Base-by-base conservation (phyloP, 2,113 vertebrate genomes). In the Agapornis roseicollis region DNA sequence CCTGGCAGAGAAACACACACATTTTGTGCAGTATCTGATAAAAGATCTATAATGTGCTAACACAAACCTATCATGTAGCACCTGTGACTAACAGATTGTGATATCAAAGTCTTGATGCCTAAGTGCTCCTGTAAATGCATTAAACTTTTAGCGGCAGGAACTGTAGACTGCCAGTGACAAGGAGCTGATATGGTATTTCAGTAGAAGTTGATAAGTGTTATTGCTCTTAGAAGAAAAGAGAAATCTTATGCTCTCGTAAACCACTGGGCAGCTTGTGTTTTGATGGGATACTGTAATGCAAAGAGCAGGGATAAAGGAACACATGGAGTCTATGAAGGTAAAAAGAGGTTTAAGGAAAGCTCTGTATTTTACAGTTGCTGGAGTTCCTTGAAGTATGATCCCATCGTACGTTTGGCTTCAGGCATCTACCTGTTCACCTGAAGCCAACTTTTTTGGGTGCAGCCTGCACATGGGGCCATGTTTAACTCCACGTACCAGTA, bases 1-100 rank as follows among this genome's bases (percentile, higher is more conserved):
- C 91, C 95, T 96, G 95, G 96, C 95, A 96, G 82, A 88, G 95
- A 96, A 96, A 95, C 95, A 95, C 90, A 95, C 92, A 93, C 91
- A 96, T 95, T 96, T 95, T 93, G 95, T 96, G 93, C 94, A 85
- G 95, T 94, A 96, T 97, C 95, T 95, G 95, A 97, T 97, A 96
- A 95, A 96, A 94, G 94, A 97, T 96, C 96, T 96, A 94, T 96
- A 97, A 97, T 88, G 93, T 96, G 96, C 96, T 96, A 97, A 97
- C 94, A 96, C 95, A 97, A 96, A 96, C 94, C 96, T 97, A 96
- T 96, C 94, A 96, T 97, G 92, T 92, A 96, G 96, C 96, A 97
- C 94, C 95, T 96, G 96, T 97, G 94, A 96, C 93, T 96, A 97
- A 97, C 96, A 97, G 95, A 96, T 96, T 97, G 96, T 94, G 96